Base-by-base conservation (phyloP, 2,797 vertebrate species). In the Typhlichthys eigenmanni region DNA sequence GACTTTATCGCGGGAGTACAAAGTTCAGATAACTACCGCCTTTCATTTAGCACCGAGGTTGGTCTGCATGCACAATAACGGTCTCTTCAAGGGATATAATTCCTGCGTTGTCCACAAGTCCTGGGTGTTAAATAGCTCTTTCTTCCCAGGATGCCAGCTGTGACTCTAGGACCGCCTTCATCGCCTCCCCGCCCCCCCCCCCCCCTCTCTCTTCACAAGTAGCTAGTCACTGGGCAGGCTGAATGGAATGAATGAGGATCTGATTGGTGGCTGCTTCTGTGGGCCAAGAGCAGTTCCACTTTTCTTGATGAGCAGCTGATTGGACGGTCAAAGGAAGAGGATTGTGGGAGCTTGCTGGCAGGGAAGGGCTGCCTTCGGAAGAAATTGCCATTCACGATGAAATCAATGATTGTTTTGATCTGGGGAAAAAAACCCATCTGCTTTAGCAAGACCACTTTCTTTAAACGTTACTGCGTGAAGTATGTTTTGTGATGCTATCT, bases 131-230 rank as follows among this genome's bases (percentile, higher is more conserved):
- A 79, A 87, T 84, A 85, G 83, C 66, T 60, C 72, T 78, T 76
- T 76, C 74, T 87, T 89, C 78, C 82, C 62, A 55, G 53, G 34
- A 17, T 66, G 71, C 82, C 92, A 93, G 90, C 92, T 93, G 92
- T 77, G 77, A 67, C 69, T 69, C 85, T 86, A 88, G 84, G 87
- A 86, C 76, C 57, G 64, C 84, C 72, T 88, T 86, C 84, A 86
- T 85, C 77, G 79, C 24, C 17, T 19, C 17, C 17, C 17, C 14
- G 52, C 52, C 47, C 46, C 32, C 58, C 47, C 69, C 56, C 64
- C 24, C 58, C 72, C 24, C 51, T 46, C 47, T 50, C 24, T 38
- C 55, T 24, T 65, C 68, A 82, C 74, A 85, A 78, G 60, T 59
- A 64, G 66, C 46, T 60, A 81, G 79, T 86, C 76, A 83, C 79